These are phyloP conservation scores for Colletes latitarsis DNA, from an alignment of 1,140 invertebrate genomes.

Conservation along the genomic window DNA sequence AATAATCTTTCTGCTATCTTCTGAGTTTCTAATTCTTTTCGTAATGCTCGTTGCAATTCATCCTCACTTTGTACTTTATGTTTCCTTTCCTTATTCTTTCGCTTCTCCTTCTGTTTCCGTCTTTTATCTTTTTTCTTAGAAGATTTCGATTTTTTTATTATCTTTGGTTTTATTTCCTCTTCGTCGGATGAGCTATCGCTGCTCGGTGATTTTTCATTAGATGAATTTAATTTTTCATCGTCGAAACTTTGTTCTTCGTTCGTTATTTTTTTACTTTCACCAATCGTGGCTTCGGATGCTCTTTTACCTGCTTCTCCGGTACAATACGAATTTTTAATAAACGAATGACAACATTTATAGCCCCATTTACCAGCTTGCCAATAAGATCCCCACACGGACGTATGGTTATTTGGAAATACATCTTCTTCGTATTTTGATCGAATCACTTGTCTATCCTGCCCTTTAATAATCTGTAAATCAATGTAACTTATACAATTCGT, in stretches of 20 bases:
- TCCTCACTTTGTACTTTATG: conserved; percentile 81
- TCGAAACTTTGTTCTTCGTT: conserved; percentile 48
- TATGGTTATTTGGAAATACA: conserved; percentile 95
- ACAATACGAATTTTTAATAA: conserved; percentile 95
- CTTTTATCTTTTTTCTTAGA: conserved; percentile 82
- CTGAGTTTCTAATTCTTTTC: conserved; percentile 85
- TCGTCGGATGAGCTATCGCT: conserved; percentile 72
- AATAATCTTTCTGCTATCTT: conserved; percentile 85
- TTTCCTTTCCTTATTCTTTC: conserved; percentile 85
- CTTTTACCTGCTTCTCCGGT: conserved; percentile 90
- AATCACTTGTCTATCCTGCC: conserved; percentile 92
- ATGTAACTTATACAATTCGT: conserved; percentile 19
- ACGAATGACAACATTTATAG: conserved; percentile 97
- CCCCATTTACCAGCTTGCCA: conserved; percentile 97
- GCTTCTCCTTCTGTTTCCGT: conserved; percentile 85
- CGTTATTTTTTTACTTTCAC: conserved; percentile 15
- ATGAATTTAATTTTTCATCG: conserved; percentile 47
- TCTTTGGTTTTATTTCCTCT: conserved; percentile 69
- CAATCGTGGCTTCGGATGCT: conserved; percentile 28
- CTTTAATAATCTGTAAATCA: conserved; percentile 84
- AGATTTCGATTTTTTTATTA: conserved; percentile 71
- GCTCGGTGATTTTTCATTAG: conserved; percentile 61
- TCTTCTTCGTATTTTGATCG: conserved; percentile 98
- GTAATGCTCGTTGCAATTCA: conserved; percentile 83
- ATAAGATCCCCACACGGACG: conserved; percentile 96